Conservation (phyloP, 1,140 invertebrate species). For the Drosophila sturtevanti region DNA sequence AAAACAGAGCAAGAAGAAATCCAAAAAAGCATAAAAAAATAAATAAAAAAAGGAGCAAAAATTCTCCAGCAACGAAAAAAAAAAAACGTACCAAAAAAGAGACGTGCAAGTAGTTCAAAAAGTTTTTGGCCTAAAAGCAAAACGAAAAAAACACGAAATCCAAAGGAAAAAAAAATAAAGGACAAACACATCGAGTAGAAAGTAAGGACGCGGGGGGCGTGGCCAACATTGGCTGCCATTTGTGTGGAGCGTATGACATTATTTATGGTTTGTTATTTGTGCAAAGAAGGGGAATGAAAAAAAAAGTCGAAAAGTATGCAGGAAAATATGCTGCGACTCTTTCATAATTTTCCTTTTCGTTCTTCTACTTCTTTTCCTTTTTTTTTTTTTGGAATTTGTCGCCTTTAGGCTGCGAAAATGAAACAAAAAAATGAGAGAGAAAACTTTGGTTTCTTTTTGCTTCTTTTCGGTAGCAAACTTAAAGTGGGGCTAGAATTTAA, state of each 20-base stretch:
- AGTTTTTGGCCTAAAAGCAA: conserved; percentile 78
- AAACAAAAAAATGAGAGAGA: conserved; percentile 47
- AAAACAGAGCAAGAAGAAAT: conserved; percentile 36
- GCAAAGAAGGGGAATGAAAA: conserved; percentile 15
- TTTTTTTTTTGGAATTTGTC: conserved; percentile 18
- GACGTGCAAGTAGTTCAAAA: conserved; percentile 79
- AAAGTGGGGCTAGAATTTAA: conserved; percentile 59
- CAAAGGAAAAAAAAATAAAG: conserved; percentile 32
- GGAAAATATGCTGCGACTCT: conserved; percentile 80
- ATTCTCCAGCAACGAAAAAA: conserved; percentile 17
- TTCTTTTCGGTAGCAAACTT: conserved; percentile 27
- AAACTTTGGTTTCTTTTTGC: neutral
- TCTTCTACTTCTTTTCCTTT: conserved; percentile 7
- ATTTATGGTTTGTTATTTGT: conserved; percentile 81
- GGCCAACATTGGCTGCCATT: conserved; percentile 78
- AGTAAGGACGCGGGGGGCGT: conserved; percentile 44
- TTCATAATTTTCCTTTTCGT: conserved; percentile 65
- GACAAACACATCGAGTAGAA: conserved; percentile 18
- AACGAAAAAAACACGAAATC: conserved; percentile 39
- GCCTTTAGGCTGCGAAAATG: conserved; percentile 17
- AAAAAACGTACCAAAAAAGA: conserved; percentile 59
- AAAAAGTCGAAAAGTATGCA: conserved; percentile 57
- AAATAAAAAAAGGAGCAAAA: conserved; percentile 24
- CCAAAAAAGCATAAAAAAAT: conserved; percentile 33
- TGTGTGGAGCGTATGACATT: conserved; percentile 75